phyloP scores from a whole-genome alignment of 2,797 vertebrate genomes.

The Melopsittacus undulatus region DNA sequence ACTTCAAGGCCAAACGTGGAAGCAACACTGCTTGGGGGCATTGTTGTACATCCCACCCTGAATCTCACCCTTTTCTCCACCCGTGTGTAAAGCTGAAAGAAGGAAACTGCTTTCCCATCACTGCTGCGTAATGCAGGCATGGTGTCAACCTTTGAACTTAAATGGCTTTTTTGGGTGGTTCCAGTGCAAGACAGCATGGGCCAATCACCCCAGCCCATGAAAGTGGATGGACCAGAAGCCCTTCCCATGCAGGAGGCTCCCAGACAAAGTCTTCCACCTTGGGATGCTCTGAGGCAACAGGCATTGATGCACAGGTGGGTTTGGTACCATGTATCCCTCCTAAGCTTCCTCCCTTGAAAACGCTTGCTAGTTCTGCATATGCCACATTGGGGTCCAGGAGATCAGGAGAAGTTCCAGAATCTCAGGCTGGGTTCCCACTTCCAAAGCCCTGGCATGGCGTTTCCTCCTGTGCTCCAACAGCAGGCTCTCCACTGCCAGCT shows the following conservation, averaged over 20 bases:
- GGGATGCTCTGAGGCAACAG: not conserved
- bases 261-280: not conserved
- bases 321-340: not conserved
- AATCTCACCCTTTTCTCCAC: too few species aligned
- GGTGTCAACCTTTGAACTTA: not conserved
- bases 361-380: rapidly evolving
- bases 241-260: not conserved
- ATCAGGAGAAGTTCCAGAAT: not conserved
- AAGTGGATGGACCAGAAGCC: not conserved
- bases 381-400: rapidly evolving
- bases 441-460: not conserved
- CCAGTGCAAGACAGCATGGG: not conserved
- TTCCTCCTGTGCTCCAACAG: not conserved
- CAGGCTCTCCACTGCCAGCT: not conserved
- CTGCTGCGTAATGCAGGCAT: not conserved
- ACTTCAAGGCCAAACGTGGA: not conserved
- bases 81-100: not conserved
- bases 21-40: not conserved
- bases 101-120: not conserved
- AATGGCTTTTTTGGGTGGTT: not conserved
- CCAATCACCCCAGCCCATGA: rapidly evolving
- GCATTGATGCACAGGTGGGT: not conserved
- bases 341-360: not conserved
- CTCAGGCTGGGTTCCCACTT: not conserved
- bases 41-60: not conserved